A percentile compares a stretch with the other conserved stretches of the same genome.
Evolutionary conservation across 2,797 vertebrate species (phyloP).

Genomic region (Clarias pachynema): DNA sequence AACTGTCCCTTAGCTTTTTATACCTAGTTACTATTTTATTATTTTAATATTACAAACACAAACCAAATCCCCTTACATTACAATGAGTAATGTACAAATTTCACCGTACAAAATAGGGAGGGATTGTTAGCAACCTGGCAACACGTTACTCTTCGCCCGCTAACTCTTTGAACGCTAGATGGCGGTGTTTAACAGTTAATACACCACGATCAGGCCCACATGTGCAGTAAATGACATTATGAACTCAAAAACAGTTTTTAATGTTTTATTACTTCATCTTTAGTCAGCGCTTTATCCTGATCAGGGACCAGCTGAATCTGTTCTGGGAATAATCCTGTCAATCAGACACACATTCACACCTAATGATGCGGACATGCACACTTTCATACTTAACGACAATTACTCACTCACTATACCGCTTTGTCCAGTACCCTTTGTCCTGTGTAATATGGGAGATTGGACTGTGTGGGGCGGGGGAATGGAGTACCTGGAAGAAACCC

Average conservation of each 20-base stretch:
- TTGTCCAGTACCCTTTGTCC: too few species aligned
- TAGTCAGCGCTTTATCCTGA: background rate
- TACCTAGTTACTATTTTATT: background rate
- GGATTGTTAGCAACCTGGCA: background rate
- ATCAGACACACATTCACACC: background rate
- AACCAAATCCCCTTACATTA: background rate
- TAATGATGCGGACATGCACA: background rate
- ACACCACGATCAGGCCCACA: too few species aligned
- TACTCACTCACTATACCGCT: too few species aligned
- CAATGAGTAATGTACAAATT: too few species aligned
- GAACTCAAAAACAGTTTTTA: background rate
- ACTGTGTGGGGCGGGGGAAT: too few species aligned
- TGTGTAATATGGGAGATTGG: too few species aligned
- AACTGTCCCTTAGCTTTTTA: background rate
- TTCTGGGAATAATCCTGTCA: background rate
- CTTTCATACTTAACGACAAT: background rate
- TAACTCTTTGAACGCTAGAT: slow-evolving; percentile 6
- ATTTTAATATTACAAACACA: background rate
- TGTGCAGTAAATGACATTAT: background rate
- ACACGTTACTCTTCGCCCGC: background rate
- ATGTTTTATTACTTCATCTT: background rate
- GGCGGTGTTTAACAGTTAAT: slow-evolving; percentile 14
- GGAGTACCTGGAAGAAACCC: too few species aligned
- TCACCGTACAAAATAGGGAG: background rate
- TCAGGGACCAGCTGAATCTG: background rate